Conservation (phyloP, 2,888 invertebrate species). For the Trissolcus brochymenae region DNA sequence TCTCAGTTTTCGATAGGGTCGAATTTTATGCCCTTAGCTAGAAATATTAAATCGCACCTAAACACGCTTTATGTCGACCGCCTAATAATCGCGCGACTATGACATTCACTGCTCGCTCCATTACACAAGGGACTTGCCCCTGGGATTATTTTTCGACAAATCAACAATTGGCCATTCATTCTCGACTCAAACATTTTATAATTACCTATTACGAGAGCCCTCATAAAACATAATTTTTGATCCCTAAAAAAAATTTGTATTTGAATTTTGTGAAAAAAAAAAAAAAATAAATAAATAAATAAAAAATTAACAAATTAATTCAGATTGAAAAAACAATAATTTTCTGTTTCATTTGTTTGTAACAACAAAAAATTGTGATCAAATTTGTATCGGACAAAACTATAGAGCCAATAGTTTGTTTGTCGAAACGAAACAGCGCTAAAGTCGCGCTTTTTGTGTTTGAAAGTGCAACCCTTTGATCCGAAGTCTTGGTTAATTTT, state of each 20-base stretch:
- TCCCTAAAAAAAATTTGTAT: no score
- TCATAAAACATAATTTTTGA: no score
- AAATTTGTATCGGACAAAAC: no score
- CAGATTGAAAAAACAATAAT: no score
- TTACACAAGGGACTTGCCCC: not conserved
- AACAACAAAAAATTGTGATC: no score
- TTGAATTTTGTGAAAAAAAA: no score
- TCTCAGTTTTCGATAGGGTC: conserved; percentile 63
- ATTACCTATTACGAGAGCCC: no score
- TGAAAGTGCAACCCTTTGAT: conserved; percentile 36
- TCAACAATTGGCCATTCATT: no score
- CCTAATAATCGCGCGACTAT: conserved; percentile 61
- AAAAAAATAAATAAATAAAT: no score
- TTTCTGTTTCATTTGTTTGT: no score
- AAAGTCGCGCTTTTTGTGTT: conserved; percentile 26
- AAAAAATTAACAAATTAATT: no score
- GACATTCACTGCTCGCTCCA: conserved; percentile 22
- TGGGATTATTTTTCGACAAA: conserved; percentile 1
- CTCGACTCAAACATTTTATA: no score
- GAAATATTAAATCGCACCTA: conserved; percentile 77
- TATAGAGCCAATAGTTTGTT: conserved; percentile 34
- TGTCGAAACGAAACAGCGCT: conserved; percentile 37
- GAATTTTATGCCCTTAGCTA: conserved; percentile 75
- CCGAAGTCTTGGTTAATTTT: conserved; percentile 51
- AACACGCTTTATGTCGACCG: conserved; percentile 74